These are phyloP conservation scores for Misgurnus mizolepis DNA, from an alignment of 2,113 vertebrate genomes.

Conservation along the genomic window DNA sequence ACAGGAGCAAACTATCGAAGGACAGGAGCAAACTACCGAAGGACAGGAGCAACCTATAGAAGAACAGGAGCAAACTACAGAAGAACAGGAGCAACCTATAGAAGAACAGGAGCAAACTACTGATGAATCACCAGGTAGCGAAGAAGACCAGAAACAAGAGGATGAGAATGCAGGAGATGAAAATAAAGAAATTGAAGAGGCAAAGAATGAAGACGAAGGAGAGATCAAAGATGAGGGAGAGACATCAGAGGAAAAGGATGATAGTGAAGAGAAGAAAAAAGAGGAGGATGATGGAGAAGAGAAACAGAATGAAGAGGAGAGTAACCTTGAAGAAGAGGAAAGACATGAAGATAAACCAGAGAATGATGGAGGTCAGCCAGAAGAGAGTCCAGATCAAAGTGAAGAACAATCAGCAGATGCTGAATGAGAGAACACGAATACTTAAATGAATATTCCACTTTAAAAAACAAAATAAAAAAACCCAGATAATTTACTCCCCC, in stretches of 20 bases:
- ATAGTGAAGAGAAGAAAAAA: conserved; percentile 52
- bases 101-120: conserved; percentile 39
- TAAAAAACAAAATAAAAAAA: too few relatives aligned
- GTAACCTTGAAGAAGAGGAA: conserved; percentile 20
- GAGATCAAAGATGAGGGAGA: conserved; percentile 56
- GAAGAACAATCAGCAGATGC: neutral
- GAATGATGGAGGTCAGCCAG: neutral
- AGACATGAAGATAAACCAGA: conserved; percentile 8
- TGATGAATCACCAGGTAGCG: neutral
- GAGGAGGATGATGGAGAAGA: conserved; percentile 36
- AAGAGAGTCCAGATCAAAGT: neutral
- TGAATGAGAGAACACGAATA: neutral
- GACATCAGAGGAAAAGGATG: conserved; percentile 26
- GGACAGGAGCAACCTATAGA: neutral
- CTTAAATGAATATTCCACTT: neutral
- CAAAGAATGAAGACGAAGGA: neutral
- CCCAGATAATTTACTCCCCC: too few relatives aligned
- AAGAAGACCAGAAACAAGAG: conserved; percentile 35
- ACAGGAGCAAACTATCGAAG: neutral
- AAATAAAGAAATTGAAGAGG: conserved; percentile 49
- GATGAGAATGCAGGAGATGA: conserved; percentile 48
- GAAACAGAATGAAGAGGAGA: conserved; percentile 8
- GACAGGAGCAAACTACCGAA: neutral
- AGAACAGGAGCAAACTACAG: conserved; percentile 5
- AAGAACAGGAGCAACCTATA: conserved; percentile 54